These are phyloP conservation scores for Calliopum simillimum DNA, from an alignment of 2,888 invertebrate genomes.

Conservation along the genomic window DNA sequence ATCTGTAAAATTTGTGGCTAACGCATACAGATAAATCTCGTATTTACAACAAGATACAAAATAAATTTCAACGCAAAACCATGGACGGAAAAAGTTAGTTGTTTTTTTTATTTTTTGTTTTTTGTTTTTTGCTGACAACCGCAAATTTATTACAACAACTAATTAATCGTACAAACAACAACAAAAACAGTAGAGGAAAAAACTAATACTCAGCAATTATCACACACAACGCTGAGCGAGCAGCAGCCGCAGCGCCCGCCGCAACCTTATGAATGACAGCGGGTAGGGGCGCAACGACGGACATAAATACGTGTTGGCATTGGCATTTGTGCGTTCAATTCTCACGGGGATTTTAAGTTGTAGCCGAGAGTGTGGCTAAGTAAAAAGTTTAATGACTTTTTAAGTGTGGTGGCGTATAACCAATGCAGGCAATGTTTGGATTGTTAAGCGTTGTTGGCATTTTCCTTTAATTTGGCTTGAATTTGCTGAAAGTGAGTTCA, in stretches of 20 bases:
- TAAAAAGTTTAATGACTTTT: slow-evolving; percentile 25
- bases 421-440: not conserved
- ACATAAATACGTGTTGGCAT: not conserved
- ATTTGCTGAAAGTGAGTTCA: not conserved
- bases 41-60: not conserved
- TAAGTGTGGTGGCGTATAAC: slow-evolving; percentile 1
- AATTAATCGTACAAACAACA: slow-evolving; percentile 54
- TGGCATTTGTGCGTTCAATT: not conserved
- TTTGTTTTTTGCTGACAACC: slow-evolving; percentile 18
- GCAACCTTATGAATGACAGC: not conserved
- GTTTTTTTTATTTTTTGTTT: slow-evolving; percentile 7
- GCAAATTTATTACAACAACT: slow-evolving; percentile 48
- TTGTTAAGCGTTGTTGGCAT: not conserved
- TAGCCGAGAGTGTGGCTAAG: not conserved
- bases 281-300: not conserved
- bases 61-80: not conserved
- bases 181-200: no score
- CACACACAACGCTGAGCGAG: slow-evolving; percentile 20
- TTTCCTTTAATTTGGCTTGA: slow-evolving; percentile 4
- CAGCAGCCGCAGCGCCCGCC: not conserved
- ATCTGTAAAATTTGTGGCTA: not conserved
- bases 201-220: slow-evolving; percentile 36
- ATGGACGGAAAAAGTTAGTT: not conserved
- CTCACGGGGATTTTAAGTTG: slow-evolving; percentile 13
- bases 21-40: slow-evolving; percentile 16